These are phyloP conservation scores for Agelastica alni DNA, from an alignment of 2,888 invertebrate genomes.

Conservation along the genomic window DNA sequence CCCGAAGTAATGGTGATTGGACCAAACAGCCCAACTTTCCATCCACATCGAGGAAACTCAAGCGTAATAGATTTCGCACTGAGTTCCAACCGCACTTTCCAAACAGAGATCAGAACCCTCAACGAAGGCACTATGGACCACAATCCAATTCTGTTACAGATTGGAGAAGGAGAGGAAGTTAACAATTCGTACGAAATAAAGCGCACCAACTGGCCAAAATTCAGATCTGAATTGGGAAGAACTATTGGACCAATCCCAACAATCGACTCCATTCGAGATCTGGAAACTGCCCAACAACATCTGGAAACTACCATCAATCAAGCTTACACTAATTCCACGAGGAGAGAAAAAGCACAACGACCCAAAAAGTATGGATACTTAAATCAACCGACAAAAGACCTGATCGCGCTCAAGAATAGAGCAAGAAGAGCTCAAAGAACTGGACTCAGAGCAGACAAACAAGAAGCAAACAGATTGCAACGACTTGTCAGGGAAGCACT, in stretches of 20 bases:
- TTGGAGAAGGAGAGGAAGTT: background rate
- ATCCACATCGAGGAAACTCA: background rate
- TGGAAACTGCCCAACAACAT: too few species aligned
- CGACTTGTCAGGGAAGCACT: too few species aligned
- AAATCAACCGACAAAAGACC: too few species aligned
- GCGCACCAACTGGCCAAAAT: background rate
- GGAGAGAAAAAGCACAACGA: too few species aligned
- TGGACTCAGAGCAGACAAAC: too few species aligned
- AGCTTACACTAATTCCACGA: too few species aligned
- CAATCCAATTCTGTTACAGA: background rate
- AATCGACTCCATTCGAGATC: background rate
- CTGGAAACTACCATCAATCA: too few species aligned
- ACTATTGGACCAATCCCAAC: background rate
- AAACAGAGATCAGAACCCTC: background rate
- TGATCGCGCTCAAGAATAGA: too few species aligned
- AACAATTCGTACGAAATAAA: background rate
- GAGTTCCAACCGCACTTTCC: background rate
- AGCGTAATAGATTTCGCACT: background rate
- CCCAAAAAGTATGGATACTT: too few species aligned
- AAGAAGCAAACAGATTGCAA: too few species aligned
- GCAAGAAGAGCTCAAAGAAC: too few species aligned
- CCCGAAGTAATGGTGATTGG: background rate
- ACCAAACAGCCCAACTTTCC: background rate
- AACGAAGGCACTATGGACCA: background rate
- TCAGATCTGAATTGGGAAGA: background rate